phyloP scores from a whole-genome alignment of 2,888 invertebrate species.

The Megalurothrips usitatus region DNA sequence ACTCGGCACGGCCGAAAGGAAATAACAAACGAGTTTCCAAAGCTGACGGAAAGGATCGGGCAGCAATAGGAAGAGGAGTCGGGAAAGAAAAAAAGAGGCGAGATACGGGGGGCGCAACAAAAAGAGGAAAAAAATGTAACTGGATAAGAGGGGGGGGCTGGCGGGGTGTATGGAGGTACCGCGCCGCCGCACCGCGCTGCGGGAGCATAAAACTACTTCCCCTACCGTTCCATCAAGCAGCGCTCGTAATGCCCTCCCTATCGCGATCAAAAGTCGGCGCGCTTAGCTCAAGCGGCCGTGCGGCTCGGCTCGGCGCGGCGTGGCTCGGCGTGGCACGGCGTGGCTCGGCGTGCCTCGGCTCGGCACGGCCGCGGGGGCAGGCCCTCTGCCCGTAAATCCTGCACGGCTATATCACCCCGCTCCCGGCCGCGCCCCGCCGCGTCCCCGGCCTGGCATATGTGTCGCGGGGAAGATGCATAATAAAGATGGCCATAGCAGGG shows the following conservation, averaged over 20 bases:
- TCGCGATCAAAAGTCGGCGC: slow-evolving; percentile 11
- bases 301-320: no score
- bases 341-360: no score
- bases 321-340: no score
- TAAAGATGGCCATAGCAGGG: neutral
- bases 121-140: neutral
- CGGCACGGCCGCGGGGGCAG: neutral
- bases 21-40: no score
- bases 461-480: neutral
- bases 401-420: neutral
- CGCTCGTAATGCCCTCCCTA: slow-evolving; percentile 9
- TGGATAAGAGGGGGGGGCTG: neutral
- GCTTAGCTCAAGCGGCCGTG: neutral
- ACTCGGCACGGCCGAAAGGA: no score
- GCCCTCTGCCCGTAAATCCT: neutral
- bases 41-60: neutral
- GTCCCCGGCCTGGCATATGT: no score
- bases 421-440: no score
- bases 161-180: neutral
- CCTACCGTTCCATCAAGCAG: slow-evolving; percentile 20
- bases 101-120: neutral
- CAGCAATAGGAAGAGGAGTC: neutral
- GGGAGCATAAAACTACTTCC: slow-evolving; percentile 21
- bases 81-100: neutral
- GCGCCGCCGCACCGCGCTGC: neutral